Conservation (phyloP, 64 coral and sea anemone species). For the Dendrophyllia cribrosa region DNA sequence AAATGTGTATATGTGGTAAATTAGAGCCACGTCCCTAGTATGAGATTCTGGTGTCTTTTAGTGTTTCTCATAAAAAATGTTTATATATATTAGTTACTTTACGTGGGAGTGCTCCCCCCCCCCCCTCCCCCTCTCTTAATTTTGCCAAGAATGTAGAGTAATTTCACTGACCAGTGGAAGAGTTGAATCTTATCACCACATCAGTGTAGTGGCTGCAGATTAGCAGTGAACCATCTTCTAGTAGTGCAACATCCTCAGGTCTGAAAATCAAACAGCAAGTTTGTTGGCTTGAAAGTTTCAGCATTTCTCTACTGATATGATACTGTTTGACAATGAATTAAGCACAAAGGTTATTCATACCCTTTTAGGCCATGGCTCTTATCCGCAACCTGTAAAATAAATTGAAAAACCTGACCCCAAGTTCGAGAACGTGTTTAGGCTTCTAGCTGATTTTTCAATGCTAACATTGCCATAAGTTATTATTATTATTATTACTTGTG, state of each 20-base stretch:
- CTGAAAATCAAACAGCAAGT: constrained; percentile 38
- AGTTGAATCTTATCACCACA: constrained; percentile 68
- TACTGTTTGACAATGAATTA: too few relatives aligned
- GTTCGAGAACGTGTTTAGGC: too few relatives aligned
- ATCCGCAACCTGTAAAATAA: constrained; percentile 56
- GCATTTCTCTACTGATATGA: background rate
- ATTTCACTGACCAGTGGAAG: constrained; percentile 55
- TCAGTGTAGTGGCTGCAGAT: constrained; percentile 89
- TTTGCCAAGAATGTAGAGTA: too few relatives aligned
- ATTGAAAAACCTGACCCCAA: background rate
- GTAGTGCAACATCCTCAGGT: constrained; percentile 85
- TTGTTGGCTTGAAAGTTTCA: background rate
- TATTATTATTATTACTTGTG: background rate
- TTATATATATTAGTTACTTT: too few relatives aligned
- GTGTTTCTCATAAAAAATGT: too few relatives aligned
- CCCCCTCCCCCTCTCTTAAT: too few relatives aligned
- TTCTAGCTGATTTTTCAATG: too few relatives aligned
- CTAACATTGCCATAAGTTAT: too few relatives aligned
- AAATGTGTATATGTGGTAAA: too few relatives aligned
- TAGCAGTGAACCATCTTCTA: constrained; percentile 73
- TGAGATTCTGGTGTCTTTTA: too few relatives aligned
- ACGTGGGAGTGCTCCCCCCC: too few relatives aligned
- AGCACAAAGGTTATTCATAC: background rate
- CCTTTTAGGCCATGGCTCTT: constrained; percentile 67
- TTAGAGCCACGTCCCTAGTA: too few relatives aligned